Evolutionary conservation across 2,888 invertebrate species (phyloP).

Genomic region (Athalia cordata): DNA sequence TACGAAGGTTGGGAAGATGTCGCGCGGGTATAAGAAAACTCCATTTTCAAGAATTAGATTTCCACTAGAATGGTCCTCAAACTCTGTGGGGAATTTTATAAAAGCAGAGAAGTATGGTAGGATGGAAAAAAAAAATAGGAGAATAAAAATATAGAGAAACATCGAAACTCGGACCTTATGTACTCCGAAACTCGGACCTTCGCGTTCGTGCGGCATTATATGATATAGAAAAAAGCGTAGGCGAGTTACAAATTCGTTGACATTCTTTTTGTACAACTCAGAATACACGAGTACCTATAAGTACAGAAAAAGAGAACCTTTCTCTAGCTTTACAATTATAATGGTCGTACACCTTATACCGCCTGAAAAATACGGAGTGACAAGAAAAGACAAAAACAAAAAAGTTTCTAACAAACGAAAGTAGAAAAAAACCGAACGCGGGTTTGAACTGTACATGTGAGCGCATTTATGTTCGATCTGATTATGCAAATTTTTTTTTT

Average conservation of each 20-base stretch:
- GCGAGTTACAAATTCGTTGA: conserved; percentile 40
- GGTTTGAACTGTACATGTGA: not conserved
- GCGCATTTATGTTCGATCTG: not conserved
- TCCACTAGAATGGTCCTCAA: conserved; percentile 22
- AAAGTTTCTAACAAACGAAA: too few relatives aligned
- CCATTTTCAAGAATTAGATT: conserved; percentile 39
- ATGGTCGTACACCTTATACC: not conserved
- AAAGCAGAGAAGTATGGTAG: not conserved
- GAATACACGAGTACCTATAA: not conserved
- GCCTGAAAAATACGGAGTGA: too few relatives aligned
- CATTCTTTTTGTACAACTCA: conserved; percentile 23
- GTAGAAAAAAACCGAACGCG: too few relatives aligned
- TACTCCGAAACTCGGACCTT: conserved; percentile 4
- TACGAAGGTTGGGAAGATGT: not conserved
- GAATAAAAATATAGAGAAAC: not conserved
- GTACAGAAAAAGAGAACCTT: conserved; percentile 15
- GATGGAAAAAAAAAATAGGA: not conserved
- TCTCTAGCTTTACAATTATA: conserved; percentile 23
- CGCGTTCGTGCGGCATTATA: not conserved
- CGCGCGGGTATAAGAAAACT: not conserved
- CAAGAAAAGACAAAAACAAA: too few relatives aligned
- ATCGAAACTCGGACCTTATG: not conserved
- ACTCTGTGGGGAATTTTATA: conserved; percentile 10
- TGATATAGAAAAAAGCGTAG: not conserved
- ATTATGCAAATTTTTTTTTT: not conserved